phyloP scores from a whole-genome alignment of 1,140 invertebrate species.

The Dreissena polymorpha region DNA sequence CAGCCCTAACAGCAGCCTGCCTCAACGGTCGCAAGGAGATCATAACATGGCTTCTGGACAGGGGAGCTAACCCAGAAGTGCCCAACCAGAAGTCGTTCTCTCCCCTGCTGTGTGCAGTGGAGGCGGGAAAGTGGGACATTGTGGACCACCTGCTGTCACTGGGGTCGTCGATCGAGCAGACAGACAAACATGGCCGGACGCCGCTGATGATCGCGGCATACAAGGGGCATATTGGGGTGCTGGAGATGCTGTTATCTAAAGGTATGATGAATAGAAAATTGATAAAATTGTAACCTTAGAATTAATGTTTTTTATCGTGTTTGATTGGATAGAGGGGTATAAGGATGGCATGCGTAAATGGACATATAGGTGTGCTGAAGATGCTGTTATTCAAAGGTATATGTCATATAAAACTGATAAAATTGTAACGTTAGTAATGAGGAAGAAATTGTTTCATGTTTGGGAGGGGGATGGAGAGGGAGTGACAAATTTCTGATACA shows the following conservation, averaged over 20 bases:
- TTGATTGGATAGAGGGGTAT: no score
- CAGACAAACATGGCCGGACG: slow-evolving; percentile 86
- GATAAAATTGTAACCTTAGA: not conserved
- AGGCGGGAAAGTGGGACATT: slow-evolving; percentile 93
- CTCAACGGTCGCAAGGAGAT: slow-evolving; percentile 89
- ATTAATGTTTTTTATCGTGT: no score
- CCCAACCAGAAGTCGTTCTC: slow-evolving; percentile 84
- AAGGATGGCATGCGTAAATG: no score
- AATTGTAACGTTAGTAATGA: no score
- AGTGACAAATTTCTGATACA: no score
- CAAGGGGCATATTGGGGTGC: slow-evolving; percentile 93
- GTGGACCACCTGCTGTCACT: slow-evolving; percentile 81
- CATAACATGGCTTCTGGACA: slow-evolving; percentile 88
- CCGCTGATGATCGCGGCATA: slow-evolving; percentile 93
- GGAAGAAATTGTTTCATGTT: no score
- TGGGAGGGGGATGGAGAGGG: no score
- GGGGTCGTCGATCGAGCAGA: slow-evolving; percentile 85
- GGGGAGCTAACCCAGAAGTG: slow-evolving; percentile 88
- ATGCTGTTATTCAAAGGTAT: slow-evolving; percentile 92
- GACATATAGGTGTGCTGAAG: slow-evolving; percentile 93
- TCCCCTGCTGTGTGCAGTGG: slow-evolving; percentile 91
- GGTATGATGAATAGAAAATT: slow-evolving; percentile 81
- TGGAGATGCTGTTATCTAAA: slow-evolving; percentile 92
- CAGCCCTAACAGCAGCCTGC: slow-evolving; percentile 92
- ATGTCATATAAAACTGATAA: no score